phyloP scores from a whole-genome alignment of 2,113 vertebrate species.

The Triplophysa siluroides region DNA sequence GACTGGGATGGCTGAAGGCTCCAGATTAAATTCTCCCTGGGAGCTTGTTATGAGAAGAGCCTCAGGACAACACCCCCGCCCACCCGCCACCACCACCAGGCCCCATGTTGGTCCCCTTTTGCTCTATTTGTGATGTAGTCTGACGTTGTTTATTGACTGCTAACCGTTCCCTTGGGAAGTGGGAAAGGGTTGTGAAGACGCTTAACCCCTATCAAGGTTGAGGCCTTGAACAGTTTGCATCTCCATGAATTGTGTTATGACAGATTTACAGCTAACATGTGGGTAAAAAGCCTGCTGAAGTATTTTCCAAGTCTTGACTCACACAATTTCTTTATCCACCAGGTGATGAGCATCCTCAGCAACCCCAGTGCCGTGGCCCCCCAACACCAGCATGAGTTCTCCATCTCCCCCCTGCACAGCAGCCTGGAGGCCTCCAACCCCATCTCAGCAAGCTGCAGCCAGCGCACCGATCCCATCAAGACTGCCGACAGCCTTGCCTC shows the following conservation, averaged over 20 bases:
- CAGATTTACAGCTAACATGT: neutral
- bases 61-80: conserved; percentile 39
- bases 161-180: conserved; percentile 49
- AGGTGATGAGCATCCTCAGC: conserved; percentile 97
- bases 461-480: conserved; percentile 89
- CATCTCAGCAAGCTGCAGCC: conserved; percentile 93
- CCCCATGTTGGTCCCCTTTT: conserved; percentile 20
- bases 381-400: conserved; percentile 91
- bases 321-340: conserved; percentile 43
- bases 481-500: conserved; percentile 88
- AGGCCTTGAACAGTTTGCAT: conserved; percentile 24
- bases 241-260: conserved; percentile 18
- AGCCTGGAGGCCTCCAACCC: conserved; percentile 84
- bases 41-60: conserved; percentile 53
- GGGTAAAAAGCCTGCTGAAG: neutral
- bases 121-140: conserved; percentile 38
- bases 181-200: conserved; percentile 28
- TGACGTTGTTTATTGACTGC: conserved; percentile 36
- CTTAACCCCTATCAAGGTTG: conserved; percentile 39
- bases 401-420: conserved; percentile 90
- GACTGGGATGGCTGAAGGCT: conserved; percentile 51
- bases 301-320: neutral
- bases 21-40: conserved; percentile 54
- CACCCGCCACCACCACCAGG: neutral
- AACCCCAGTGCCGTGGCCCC: conserved; percentile 85